These are phyloP conservation scores for Perca flavescens DNA, from an alignment of 2,113 vertebrate genomes.

Conservation along the genomic window DNA sequence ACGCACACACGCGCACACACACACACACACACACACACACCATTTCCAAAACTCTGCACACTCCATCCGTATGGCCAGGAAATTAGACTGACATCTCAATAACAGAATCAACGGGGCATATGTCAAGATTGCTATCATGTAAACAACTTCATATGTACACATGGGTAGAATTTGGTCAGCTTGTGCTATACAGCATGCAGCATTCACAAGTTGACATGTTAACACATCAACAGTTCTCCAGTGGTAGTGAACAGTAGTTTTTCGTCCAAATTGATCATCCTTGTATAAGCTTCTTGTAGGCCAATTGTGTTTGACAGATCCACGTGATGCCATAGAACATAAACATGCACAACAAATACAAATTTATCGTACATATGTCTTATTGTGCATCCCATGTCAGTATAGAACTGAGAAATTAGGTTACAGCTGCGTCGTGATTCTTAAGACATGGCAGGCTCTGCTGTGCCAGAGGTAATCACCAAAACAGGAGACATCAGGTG, in stretches of 20 bases:
- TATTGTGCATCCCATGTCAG: neutral
- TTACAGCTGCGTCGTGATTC: constrained; percentile 53
- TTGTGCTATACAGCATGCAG: neutral
- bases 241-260: constrained; percentile 24
- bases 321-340: neutral
- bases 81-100: constrained; percentile 84
- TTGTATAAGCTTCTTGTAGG: neutral
- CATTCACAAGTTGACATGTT: constrained; percentile 32
- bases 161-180: constrained; percentile 12
- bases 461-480: constrained; percentile 58
- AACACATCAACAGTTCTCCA: constrained; percentile 18
- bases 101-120: constrained; percentile 75
- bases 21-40: constrained; percentile 53
- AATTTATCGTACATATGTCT: constrained; percentile 8
- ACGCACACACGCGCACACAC: constrained; percentile 57
- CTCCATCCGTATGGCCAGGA: constrained; percentile 78
- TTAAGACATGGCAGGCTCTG: constrained; percentile 50
- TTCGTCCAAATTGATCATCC: constrained; percentile 18
- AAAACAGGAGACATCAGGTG: constrained; percentile 74
- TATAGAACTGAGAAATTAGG: constrained; percentile 34
- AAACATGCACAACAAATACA: constrained; percentile 6
- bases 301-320: constrained; percentile 32
- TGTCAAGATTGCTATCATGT: constrained; percentile 70
- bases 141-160: constrained; percentile 64
- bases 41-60: constrained; percentile 57